Evolutionary conservation across 1,140 invertebrate genomes (phyloP).

Genomic region (Trissolcus basalis): DNA sequence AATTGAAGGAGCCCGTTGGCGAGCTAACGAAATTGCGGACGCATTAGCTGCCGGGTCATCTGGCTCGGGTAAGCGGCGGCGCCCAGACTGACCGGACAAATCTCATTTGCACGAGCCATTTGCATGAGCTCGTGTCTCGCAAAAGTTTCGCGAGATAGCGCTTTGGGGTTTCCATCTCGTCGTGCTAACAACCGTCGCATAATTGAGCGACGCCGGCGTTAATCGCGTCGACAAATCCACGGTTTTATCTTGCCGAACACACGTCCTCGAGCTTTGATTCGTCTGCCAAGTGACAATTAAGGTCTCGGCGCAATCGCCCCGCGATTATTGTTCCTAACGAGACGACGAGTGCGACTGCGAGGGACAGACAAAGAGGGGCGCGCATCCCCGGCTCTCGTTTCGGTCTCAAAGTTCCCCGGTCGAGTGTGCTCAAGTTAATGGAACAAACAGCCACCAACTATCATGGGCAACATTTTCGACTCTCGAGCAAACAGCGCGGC

Average conservation of each 20-base stretch:
- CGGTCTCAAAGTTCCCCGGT: constrained; percentile 37
- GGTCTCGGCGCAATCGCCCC: constrained; percentile 13
- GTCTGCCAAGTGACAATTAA: constrained; percentile 51
- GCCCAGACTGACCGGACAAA: constrained; percentile 34
- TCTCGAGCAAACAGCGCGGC: constrained; percentile 22
- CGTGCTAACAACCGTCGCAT: too few species aligned
- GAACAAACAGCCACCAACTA: constrained; percentile 54
- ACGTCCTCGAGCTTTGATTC: constrained; percentile 27
- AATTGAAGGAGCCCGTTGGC: constrained; percentile 28
- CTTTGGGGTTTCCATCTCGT: too few species aligned
- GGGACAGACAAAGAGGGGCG: constrained; percentile 4
- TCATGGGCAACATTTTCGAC: constrained; percentile 42
- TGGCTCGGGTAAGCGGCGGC: constrained; percentile 11
- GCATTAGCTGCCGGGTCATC: constrained; percentile 28
- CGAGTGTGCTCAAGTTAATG: constrained; percentile 57
- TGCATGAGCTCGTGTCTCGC: constrained; percentile 11
- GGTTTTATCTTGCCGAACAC: background rate
- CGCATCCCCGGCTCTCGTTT: constrained; percentile 8
- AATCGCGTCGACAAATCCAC: background rate
- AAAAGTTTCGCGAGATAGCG: too few species aligned
- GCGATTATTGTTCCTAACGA: constrained; percentile 47
- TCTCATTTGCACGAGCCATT: constrained; percentile 33
- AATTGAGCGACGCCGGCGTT: background rate
- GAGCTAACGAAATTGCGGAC: constrained; percentile 44
- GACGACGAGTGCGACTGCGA: constrained; percentile 11